phyloP scores from a whole-genome alignment of 2,797 vertebrate genomes.

The Crypturellus tataupa region DNA sequence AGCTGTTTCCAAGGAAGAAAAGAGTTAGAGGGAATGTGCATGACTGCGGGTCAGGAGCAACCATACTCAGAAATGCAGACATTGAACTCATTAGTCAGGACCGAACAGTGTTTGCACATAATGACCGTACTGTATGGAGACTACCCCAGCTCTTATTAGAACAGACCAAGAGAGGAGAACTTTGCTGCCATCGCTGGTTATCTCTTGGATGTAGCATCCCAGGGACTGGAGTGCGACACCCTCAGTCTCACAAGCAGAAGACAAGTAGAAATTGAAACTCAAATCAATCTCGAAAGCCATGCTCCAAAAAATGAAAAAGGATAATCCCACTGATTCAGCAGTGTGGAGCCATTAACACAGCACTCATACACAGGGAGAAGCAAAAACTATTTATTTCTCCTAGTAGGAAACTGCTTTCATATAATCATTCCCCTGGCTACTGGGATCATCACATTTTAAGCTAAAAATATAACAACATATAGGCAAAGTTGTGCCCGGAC shows the following conservation, averaged over 20 bases:
- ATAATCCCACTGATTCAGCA: not conserved
- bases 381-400: not conserved
- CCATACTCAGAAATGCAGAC: not conserved
- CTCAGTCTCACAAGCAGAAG: not conserved
- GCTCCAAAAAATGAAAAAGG: not conserved
- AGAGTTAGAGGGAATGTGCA: not conserved
- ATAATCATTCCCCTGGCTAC: not conserved
- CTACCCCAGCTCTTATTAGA: accelerated
- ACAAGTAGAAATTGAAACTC: not conserved
- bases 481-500: not conserved
- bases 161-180: not conserved
- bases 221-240: not conserved
- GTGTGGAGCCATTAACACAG: not conserved
- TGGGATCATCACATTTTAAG: not conserved
- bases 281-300: not conserved
- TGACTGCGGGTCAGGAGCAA: not conserved
- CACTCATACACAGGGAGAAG: not conserved
- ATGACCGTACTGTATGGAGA: not conserved
- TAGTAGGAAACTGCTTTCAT: not conserved
- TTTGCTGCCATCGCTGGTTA: not conserved
- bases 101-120: not conserved
- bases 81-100: accelerated
- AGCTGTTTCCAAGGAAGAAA: not conserved
- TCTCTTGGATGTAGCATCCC: not conserved
- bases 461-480: not conserved